Conservation (phyloP, 2,888 invertebrate species). For the Drosophila fulvimacula region DNA sequence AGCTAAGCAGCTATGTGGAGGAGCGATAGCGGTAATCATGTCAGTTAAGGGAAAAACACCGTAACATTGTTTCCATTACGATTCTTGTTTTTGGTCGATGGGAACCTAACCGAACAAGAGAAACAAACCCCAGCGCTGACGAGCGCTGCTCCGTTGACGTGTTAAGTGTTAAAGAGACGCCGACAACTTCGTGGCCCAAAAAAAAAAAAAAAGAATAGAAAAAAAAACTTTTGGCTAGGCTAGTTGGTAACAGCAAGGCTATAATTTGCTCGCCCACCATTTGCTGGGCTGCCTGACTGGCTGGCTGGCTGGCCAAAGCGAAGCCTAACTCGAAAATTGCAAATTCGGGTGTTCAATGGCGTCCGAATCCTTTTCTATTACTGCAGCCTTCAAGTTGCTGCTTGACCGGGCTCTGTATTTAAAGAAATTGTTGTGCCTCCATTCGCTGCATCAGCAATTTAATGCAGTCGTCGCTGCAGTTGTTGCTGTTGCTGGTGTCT, state of each 20-base stretch:
- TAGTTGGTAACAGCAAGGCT: slow-evolving; percentile 33
- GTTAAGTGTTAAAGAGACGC: slow-evolving; percentile 73
- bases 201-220: neutral
- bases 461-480: slow-evolving; percentile 31
- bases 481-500: slow-evolving; percentile 33
- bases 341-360: slow-evolving; percentile 76
- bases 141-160: slow-evolving; percentile 69
- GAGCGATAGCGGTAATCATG: slow-evolving; percentile 65
- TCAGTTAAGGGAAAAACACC: slow-evolving; percentile 64
- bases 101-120: slow-evolving; percentile 34
- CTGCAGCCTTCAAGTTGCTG: slow-evolving; percentile 36
- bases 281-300: slow-evolving; percentile 30
- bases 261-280: slow-evolving; percentile 73
- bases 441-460: slow-evolving; percentile 60
- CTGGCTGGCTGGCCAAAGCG: slow-evolving; percentile 41
- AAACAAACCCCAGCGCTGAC: slow-evolving; percentile 13
- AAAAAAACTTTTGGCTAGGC: neutral
- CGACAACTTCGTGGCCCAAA: slow-evolving; percentile 19
- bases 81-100: slow-evolving; percentile 45
- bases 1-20: slow-evolving; percentile 3
- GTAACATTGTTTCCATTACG: slow-evolving; percentile 49
- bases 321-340: slow-evolving; percentile 78
- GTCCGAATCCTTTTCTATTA: slow-evolving; percentile 73
- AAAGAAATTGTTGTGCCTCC: slow-evolving; percentile 74
- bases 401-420: slow-evolving; percentile 62